Conservation (phyloP, 2,113 vertebrate genomes). For the Pituophis catenifer region DNA sequence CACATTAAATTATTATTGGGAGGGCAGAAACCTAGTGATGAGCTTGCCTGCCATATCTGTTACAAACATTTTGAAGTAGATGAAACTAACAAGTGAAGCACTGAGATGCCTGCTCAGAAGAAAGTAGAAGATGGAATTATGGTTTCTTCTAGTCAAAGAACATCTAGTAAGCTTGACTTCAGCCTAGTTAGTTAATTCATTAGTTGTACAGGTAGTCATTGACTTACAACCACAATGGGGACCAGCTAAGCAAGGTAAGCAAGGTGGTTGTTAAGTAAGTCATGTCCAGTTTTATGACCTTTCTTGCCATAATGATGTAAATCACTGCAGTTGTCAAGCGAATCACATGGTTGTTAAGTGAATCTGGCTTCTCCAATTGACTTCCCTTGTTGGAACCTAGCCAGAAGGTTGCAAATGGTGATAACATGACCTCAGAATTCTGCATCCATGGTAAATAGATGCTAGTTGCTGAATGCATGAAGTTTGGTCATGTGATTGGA, state of each 20-base stretch:
- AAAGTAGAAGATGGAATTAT: not conserved
- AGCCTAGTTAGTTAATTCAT: not conserved
- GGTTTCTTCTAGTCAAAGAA: not conserved
- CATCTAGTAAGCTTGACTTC: not conserved
- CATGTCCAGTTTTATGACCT: too few species aligned
- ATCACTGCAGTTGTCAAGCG: not conserved
- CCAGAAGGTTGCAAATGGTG: not conserved
- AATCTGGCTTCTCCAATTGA: not conserved
- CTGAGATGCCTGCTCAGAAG: not conserved
- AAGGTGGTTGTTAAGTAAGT: too few species aligned
- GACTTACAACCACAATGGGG: too few species aligned
- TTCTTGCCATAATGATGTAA: too few species aligned
- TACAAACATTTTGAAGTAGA: not conserved
- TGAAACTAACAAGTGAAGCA: not conserved
- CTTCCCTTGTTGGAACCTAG: not conserved
- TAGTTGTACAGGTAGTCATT: not conserved
- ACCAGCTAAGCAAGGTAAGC: too few species aligned
- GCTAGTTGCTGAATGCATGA: not conserved
- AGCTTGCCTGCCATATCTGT: not conserved
- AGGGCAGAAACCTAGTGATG: not conserved
- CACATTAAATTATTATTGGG: not conserved
- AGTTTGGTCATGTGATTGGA: not conserved
- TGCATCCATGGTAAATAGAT: not conserved
- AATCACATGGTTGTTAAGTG: not conserved
- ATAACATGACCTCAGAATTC: too few species aligned